Evolutionary conservation across 2,113 vertebrate species (phyloP), one percentile per base, ranked within the genome.

Genomic region (Petrocephalus microphthalmus): DNA sequence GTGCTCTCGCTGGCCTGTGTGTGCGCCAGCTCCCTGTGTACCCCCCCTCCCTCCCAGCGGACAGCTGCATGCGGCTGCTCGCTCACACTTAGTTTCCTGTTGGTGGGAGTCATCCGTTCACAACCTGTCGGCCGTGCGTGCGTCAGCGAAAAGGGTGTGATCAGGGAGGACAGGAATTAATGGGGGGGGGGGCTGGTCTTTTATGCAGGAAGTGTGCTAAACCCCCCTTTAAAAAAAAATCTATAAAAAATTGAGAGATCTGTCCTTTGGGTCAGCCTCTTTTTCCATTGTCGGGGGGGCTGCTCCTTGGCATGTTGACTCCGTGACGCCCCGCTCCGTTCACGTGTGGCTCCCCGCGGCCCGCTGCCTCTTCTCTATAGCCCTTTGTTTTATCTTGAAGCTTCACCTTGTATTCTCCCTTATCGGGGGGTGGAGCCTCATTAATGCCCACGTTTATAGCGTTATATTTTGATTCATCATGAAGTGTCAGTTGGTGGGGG

Each of bases 41-140:
- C 0, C 51, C 51, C 51, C 51, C 20, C 56, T 6, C 47, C 51
- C 10, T 7, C 47, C 15, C 3, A 5, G 49, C 25, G 7, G 49
- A 87, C 87, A 87, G 87, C 87, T 87, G 87, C n/a, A 74, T 15
- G 45, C 60, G n/a, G 87, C 87, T 87, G 60, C 29, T 87, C 5
- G 17, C 33, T 56, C 52, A 29, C 15, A 20, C n/a, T 52, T 52
- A 25, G 87, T 52, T 49, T 87, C 86, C 33, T 51, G 42, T 54
- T 29, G 10, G 47, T 85, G 47, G 83, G 83, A 85, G 83, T 49
- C 47, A 52, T 25, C 49, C 83, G 51, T 52, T 17, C 19, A 17
- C 47, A 85, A 85, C 83, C 51, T 86, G 53, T 13, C 60, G 10
- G 60, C 60, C n/a, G 1, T 13, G 60, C 8, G 29, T 42, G 33